Evolutionary conservation across 23 tunicate species (phyloP).

Genomic region (Clavelina lepadiformis): DNA sequence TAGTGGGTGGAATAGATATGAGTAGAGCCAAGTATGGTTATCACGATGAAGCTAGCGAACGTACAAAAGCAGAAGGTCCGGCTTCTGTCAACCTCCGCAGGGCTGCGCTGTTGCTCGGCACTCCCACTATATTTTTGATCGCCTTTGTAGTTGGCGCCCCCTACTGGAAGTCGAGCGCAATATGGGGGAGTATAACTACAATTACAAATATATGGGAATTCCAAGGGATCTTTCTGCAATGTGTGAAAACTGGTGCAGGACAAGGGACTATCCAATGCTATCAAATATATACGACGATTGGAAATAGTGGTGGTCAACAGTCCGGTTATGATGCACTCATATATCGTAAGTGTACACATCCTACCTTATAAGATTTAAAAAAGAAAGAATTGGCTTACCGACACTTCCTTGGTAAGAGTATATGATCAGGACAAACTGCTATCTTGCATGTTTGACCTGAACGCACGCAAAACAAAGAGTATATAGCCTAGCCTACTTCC

Average conservation of each 20-base stretch:
- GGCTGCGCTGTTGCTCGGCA: constrained; percentile 16
- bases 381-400: too few species aligned
- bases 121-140: constrained; percentile 3
- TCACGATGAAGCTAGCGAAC: too few species aligned
- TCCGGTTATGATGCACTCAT: constrained; percentile 34
- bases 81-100: constrained; percentile 3
- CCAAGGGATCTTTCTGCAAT: constrained; percentile 61
- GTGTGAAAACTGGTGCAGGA: constrained; percentile 22
- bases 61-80: constrained; percentile 10
- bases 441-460: too few species aligned
- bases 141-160: constrained; percentile 51
- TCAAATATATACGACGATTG: constrained; percentile 48
- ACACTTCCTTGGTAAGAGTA: too few species aligned
- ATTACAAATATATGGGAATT: constrained; percentile 39
- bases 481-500: too few species aligned
- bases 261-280: constrained; percentile 40
- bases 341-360: constrained; percentile 62
- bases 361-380: too few species aligned
- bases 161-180: constrained; percentile 38
- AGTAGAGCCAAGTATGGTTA: too few species aligned
- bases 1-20: too few species aligned
- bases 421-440: too few species aligned
- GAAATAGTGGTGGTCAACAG: constrained; percentile 10
- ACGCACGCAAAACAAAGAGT: too few species aligned
- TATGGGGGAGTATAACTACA: constrained; percentile 10